Percentiles rank a stretch among this genome's conserved stretches.
phyloP scores from a whole-genome alignment of 2,888 invertebrate species.

The Dryococelus australis region DNA sequence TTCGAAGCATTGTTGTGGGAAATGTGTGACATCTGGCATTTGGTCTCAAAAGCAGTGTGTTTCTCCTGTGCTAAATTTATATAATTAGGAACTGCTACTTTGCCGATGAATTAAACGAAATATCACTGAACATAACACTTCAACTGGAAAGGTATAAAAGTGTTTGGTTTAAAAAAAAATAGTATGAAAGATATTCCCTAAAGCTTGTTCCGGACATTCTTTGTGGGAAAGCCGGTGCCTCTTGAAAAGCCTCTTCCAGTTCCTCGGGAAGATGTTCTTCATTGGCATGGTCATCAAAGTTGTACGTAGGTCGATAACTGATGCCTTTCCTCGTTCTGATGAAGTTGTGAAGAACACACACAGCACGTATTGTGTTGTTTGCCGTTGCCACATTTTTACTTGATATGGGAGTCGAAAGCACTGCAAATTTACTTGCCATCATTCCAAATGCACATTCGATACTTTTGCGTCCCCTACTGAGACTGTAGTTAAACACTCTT shows the following conservation, averaged over 20 bases:
- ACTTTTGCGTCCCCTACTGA: constrained; percentile 18
- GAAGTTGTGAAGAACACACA: neutral
- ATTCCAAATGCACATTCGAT: neutral
- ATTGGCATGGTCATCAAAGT: neutral
- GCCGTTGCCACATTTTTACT: neutral
- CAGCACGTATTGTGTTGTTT: neutral
- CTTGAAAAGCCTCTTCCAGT: neutral
- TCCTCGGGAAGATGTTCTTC: neutral
- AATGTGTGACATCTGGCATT: neutral
- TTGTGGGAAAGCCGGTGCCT: neutral
- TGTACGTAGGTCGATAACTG: neutral
- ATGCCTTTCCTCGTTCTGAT: neutral
- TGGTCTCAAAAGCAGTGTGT: neutral
- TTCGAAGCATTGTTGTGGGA: neutral
- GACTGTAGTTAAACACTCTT: constrained; percentile 19
- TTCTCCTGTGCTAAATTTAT: neutral
- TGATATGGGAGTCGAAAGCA: neutral
- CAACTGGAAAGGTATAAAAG: neutral
- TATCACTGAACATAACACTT: neutral
- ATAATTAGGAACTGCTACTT: neutral
- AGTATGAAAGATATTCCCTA: neutral
- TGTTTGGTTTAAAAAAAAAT: constrained; percentile 5
- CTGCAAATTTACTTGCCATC: constrained; percentile 5
- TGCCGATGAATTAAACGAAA: neutral
- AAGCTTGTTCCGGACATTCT: neutral